phyloP scores from a whole-genome alignment of 2,888 invertebrate species.

The Ennomos fuscantarius region DNA sequence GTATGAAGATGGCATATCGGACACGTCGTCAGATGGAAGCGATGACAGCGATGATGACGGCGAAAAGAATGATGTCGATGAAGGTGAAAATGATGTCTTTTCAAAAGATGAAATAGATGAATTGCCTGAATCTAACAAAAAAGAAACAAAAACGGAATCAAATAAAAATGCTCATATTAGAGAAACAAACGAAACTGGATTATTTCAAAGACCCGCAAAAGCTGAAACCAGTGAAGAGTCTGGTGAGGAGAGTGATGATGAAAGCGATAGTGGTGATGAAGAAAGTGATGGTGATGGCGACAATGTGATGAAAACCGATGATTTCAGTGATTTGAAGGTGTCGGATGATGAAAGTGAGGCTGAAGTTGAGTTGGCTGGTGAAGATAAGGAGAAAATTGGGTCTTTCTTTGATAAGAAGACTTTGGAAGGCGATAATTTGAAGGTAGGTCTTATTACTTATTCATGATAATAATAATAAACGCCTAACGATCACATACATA shows the following conservation, averaged over 20 bases:
- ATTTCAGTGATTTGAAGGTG: slow-evolving; percentile 80
- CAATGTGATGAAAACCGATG: slow-evolving; percentile 35
- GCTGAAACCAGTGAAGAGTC: background rate
- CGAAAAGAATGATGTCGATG: slow-evolving; percentile 44
- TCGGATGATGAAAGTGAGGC: slow-evolving; percentile 70
- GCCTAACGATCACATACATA: too few relatives aligned
- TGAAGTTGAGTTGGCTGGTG: slow-evolving; percentile 50
- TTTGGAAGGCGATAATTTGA: slow-evolving; percentile 67
- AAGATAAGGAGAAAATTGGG: slow-evolving; percentile 54
- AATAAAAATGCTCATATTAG: slow-evolving; percentile 26
- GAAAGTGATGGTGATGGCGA: slow-evolving; percentile 38
- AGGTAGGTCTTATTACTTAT: slow-evolving; percentile 49
- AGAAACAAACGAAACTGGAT: slow-evolving; percentile 3
- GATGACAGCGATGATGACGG: slow-evolving; percentile 54
- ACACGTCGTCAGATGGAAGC: slow-evolving; percentile 62
- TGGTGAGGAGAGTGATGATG: slow-evolving; percentile 21
- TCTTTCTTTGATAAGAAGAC: slow-evolving; percentile 67
- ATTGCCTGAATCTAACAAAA: background rate
- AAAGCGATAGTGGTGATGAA: slow-evolving; percentile 38
- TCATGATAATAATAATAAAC: too few relatives aligned
- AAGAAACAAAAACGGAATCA: slow-evolving; percentile 25
- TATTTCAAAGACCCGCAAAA: slow-evolving; percentile 34
- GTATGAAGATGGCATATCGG: slow-evolving; percentile 73
- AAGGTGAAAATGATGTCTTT: slow-evolving; percentile 33
- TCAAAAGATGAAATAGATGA: slow-evolving; percentile 31